phyloP scores from a whole-genome alignment of 2,888 invertebrate genomes.

The Pandemis cinnamomeana region DNA sequence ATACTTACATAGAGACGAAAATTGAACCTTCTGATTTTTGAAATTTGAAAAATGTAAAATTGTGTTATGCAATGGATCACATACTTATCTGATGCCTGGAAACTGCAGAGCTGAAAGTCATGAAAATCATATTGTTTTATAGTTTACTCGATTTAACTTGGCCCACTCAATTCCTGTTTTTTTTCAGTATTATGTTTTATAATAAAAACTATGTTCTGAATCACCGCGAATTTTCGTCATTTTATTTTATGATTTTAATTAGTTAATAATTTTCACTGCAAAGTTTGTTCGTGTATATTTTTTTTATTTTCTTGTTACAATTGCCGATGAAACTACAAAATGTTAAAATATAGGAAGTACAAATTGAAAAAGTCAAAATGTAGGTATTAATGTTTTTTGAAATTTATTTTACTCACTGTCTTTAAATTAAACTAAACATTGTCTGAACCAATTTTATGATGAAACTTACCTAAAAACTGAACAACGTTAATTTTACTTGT shows the following conservation, averaged over 20 bases:
- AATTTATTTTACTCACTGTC: not conserved
- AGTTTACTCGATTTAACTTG: not conserved
- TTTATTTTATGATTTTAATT: not conserved
- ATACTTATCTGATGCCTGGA: not conserved
- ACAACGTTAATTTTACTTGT: not conserved
- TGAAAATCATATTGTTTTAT: conserved; percentile 18
- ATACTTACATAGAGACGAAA: no score
- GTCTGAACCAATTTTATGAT: not conserved
- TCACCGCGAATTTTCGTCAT: not conserved
- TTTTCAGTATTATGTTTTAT: not conserved
- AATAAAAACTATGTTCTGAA: no score
- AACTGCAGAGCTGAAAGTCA: conserved; percentile 23
- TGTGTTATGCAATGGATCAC: not conserved
- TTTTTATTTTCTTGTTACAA: not conserved
- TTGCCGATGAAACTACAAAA: no score
- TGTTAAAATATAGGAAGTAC: not conserved
- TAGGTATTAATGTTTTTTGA: not conserved
- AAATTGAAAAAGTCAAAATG: not conserved
- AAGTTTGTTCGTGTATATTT: not conserved
- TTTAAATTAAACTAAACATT: not conserved
- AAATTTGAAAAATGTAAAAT: not conserved
- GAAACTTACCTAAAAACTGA: not conserved
- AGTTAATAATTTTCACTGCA: not conserved
- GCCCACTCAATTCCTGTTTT: not conserved
- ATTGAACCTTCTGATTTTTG: no score